A percentile compares a stretch with the other conserved stretches of the same genome.
Evolutionary conservation across 2,888 invertebrate genomes (phyloP).

Genomic region (Cephus pygmeus): DNA sequence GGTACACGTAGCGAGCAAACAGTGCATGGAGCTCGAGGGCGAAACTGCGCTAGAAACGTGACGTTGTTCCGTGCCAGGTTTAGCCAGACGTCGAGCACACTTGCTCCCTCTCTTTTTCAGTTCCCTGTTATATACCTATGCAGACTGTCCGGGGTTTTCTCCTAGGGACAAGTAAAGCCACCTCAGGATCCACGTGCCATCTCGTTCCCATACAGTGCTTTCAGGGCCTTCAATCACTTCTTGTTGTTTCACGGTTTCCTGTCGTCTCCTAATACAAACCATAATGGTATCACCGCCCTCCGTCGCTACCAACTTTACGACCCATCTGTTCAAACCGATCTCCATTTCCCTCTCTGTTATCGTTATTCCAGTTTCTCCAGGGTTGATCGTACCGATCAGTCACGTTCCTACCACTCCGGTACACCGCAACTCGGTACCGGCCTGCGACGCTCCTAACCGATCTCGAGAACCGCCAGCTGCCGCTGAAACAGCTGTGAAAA

Average conservation of each 20-base stretch:
- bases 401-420: background rate
- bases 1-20: background rate
- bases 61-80: background rate
- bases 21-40: background rate
- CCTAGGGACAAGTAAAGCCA: background rate
- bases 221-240: background rate
- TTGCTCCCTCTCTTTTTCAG: background rate
- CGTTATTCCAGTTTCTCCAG: background rate
- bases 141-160: background rate
- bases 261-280: background rate
- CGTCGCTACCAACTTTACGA: background rate
- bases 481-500: slow-evolving; percentile 6
- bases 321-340: background rate
- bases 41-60: background rate
- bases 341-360: background rate
- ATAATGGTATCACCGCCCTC: background rate
- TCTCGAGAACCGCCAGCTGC: background rate
- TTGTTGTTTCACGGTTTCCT: background rate
- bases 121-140: background rate
- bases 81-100: background rate
- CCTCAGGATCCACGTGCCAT: background rate
- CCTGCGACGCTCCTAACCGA: background rate
- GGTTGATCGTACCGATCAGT: background rate
- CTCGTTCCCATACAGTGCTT: background rate
- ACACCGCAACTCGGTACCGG: background rate